Evolutionary conservation across 2,113 vertebrate species (phyloP).

Genomic region (Syrmaticus mikado): DNA sequence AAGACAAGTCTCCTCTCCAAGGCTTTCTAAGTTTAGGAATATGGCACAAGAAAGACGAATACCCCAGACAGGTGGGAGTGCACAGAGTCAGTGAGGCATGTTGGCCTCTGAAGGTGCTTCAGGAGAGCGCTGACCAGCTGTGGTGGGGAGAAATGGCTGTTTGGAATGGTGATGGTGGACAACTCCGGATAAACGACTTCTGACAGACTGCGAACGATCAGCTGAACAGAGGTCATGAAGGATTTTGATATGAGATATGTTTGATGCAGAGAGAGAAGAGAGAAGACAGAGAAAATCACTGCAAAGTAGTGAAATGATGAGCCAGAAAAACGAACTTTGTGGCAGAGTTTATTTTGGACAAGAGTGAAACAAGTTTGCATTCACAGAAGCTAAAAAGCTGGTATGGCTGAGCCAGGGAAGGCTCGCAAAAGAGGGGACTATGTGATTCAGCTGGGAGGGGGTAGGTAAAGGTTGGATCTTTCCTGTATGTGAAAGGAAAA

Average conservation of each 20-base stretch:
- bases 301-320: neutral
- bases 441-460: neutral
- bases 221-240: neutral
- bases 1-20: neutral
- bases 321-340: neutral
- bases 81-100: neutral
- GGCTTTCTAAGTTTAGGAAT: neutral
- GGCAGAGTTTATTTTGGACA: neutral
- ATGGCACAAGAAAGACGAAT: neutral
- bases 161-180: neutral
- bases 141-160: neutral
- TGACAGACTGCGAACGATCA: neutral
- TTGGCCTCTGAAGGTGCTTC: neutral
- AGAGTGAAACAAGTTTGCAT: neutral
- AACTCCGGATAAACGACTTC: accelerated
- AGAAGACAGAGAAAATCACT: neutral
- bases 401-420: neutral
- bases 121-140: neutral
- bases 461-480: slow-evolving; percentile 24
- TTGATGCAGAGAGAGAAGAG: neutral
- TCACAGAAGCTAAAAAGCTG: neutral
- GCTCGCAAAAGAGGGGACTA: neutral
- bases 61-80: neutral
- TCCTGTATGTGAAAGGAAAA: slow-evolving; percentile 40
- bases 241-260: neutral